Conservation (phyloP, 2,888 invertebrate genomes). For the Flabesymbios commensalis region DNA sequence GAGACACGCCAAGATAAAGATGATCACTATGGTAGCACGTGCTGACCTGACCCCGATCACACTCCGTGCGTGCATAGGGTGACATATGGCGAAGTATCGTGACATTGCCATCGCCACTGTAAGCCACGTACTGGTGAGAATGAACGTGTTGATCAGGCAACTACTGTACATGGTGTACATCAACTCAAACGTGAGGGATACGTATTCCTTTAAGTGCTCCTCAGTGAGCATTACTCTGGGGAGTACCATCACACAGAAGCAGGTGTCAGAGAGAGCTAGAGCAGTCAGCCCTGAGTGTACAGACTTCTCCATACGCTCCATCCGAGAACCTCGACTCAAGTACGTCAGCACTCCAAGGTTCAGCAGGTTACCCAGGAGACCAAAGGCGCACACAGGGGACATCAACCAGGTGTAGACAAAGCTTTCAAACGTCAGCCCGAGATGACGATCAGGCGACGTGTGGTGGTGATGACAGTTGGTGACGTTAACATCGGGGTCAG, state of each 20-base stretch:
- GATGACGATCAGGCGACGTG: too few species aligned
- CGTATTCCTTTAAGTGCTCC: not conserved
- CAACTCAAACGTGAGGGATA: slow-evolving; percentile 4
- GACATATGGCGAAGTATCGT: slow-evolving; percentile 19
- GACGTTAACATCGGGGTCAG: too few species aligned
- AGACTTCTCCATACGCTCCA: slow-evolving; percentile 7
- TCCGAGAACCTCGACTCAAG: not conserved
- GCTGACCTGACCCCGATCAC: slow-evolving; percentile 1
- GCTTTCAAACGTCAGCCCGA: too few species aligned
- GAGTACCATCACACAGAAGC: slow-evolving; percentile 14
- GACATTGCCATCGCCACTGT: slow-evolving; percentile 14
- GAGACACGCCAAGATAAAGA: not conserved
- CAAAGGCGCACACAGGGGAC: slow-evolving; percentile 18
- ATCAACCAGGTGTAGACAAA: too few species aligned
- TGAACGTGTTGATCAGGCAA: slow-evolving; percentile 13
- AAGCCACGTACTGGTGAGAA: slow-evolving; percentile 19
- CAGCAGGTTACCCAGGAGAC: slow-evolving; percentile 18
- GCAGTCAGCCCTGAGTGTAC: slow-evolving; percentile 14
- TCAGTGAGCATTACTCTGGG: slow-evolving; percentile 11
- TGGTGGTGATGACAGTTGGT: too few species aligned
- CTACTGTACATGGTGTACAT: slow-evolving; percentile 17
- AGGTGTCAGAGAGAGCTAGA: slow-evolving; percentile 16
- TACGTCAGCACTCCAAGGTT: slow-evolving; percentile 14
- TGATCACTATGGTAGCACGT: not conserved
- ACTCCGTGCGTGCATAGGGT: slow-evolving; percentile 8